These are phyloP conservation scores for Watsonalla binaria DNA, from an alignment of 2,888 invertebrate genomes.

Conservation along the genomic window DNA sequence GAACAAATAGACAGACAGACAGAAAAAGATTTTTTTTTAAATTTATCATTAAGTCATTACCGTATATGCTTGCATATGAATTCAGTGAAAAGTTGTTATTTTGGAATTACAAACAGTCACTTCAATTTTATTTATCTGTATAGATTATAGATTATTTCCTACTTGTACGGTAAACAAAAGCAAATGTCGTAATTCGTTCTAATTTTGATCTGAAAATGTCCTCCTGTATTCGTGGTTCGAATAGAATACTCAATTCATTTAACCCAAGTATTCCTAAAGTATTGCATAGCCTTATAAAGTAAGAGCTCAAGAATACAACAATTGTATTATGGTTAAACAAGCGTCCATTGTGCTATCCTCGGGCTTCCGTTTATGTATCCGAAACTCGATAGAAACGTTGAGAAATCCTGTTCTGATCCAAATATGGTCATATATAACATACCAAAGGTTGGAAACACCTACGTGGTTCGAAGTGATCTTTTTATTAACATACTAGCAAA, in stretches of 20 bases:
- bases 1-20: too few species aligned
- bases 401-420: conserved; percentile 18
- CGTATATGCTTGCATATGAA: too few species aligned
- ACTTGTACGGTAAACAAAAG: too few species aligned
- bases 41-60: too few species aligned
- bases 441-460: not conserved
- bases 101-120: too few species aligned
- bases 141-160: too few species aligned
- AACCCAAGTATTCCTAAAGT: not conserved
- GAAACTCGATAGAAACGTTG: conserved; percentile 23
- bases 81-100: too few species aligned
- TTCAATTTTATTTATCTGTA: too few species aligned
- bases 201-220: too few species aligned
- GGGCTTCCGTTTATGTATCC: conserved; percentile 15
- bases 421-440: conserved; percentile 20
- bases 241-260: not conserved
- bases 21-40: too few species aligned
- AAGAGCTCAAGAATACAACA: not conserved
- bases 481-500: not conserved
- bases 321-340: conserved; percentile 4
- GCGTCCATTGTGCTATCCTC: conserved; percentile 19
- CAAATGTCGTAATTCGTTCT: too few species aligned
- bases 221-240: too few species aligned
- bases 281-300: not conserved
- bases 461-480: not conserved